These are phyloP conservation scores for Vulpes vulpes DNA, from an alignment of 2,113 vertebrate species.

Conservation along the genomic window DNA sequence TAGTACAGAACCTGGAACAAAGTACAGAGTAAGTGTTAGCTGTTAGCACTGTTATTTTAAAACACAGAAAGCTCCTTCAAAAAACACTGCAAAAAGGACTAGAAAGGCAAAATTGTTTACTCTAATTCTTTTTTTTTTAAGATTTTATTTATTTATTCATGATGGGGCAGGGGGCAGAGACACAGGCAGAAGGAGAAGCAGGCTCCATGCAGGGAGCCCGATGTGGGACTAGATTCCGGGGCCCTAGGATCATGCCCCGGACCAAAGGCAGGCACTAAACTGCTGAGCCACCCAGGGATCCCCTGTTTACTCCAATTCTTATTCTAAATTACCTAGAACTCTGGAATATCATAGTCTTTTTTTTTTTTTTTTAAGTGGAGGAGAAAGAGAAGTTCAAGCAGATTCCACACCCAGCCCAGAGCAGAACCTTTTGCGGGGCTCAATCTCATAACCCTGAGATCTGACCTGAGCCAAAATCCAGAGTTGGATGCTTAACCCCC, in stretches of 20 bases:
- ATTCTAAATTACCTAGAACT: neutral
- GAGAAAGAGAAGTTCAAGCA: neutral
- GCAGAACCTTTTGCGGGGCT: neutral
- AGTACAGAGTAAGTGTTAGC: neutral
- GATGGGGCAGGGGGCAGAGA: too few species aligned
- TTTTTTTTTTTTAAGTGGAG: neutral
- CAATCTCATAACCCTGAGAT: neutral
- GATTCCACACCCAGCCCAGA: too few species aligned
- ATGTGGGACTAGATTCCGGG: too few species aligned
- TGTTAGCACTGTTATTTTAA: neutral
- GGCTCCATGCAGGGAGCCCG: too few species aligned
- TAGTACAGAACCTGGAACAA: neutral
- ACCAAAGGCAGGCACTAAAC: too few species aligned
- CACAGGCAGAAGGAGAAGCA: too few species aligned
- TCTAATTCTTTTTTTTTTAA: neutral
- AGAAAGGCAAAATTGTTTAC: neutral
- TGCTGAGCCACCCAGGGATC: too few species aligned
- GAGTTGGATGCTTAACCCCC: neutral
- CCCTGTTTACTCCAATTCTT: neutral
- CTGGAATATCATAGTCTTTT: neutral
- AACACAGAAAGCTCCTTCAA: neutral
- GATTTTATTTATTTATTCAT: too few species aligned
- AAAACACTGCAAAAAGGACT: neutral
- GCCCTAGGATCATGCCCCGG: too few species aligned
- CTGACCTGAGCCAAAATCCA: neutral